phyloP scores from a whole-genome alignment of 2,888 invertebrate species.

The Steromphala cineraria region DNA sequence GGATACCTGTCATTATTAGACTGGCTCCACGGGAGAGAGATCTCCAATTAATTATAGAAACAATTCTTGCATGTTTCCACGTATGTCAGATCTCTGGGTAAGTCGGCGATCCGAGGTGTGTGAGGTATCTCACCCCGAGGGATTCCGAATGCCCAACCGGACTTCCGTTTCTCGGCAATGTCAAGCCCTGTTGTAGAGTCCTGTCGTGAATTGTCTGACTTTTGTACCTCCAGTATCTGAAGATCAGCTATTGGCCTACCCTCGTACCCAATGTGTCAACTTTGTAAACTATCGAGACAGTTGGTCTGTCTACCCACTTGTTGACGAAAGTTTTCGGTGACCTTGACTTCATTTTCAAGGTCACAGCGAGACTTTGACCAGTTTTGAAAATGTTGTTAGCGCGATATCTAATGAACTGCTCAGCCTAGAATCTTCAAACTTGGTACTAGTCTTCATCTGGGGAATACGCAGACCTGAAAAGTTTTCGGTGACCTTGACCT shows the following conservation, averaged over 20 bases:
- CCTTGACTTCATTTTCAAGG: no score
- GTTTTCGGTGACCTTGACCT: no score
- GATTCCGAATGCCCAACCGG: background rate
- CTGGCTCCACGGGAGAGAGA: background rate
- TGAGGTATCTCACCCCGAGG: background rate
- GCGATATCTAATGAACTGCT: no score
- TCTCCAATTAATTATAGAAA: background rate
- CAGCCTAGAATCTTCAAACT: no score
- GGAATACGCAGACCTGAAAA: no score
- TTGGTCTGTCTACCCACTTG: background rate
- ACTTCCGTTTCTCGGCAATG: background rate
- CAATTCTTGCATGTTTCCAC: slow-evolving; percentile 10
- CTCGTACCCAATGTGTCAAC: background rate
- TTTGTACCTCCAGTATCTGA: background rate
- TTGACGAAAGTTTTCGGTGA: no score
- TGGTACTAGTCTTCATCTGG: no score
- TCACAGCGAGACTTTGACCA: no score
- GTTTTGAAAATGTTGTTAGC: no score
- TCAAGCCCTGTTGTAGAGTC: background rate
- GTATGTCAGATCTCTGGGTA: background rate
- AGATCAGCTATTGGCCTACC: background rate
- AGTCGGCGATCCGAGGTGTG: background rate
- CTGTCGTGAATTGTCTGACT: background rate
- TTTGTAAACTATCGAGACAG: background rate
- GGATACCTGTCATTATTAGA: no score